Percentiles rank a stretch among this genome's conserved stretches.
phyloP scores from a whole-genome alignment of 1,140 invertebrate species.

The Chionoecetes opilio region DNA sequence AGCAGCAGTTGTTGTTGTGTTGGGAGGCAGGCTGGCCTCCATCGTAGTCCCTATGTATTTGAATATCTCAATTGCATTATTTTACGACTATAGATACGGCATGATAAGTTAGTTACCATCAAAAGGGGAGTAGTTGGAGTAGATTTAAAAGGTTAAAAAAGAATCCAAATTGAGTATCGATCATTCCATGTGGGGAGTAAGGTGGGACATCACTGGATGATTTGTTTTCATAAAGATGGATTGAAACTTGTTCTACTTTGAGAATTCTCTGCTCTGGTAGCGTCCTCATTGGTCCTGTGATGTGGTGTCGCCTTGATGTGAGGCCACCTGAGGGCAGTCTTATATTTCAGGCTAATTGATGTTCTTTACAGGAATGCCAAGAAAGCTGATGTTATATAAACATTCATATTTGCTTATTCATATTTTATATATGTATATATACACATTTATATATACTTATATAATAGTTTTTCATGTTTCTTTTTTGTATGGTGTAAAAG shows the following conservation, averaged over 20 bases:
- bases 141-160: background rate
- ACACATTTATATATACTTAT: constrained; percentile 64
- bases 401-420: constrained; percentile 60
- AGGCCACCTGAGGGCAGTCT: constrained; percentile 38
- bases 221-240: constrained; percentile 11
- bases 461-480: constrained; percentile 70
- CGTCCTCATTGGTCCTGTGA: constrained; percentile 53
- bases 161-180: background rate
- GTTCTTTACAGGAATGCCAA: constrained; percentile 77
- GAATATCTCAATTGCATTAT: constrained; percentile 51
- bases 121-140: constrained; percentile 42
- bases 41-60: constrained; percentile 54
- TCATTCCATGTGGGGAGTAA: background rate
- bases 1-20: background rate
- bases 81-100: constrained; percentile 56
- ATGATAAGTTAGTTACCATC: constrained; percentile 56
- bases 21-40: constrained; percentile 53
- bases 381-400: constrained; percentile 73
- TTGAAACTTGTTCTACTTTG: constrained; percentile 54
- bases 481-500: constrained; percentile 73
- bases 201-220: background rate
- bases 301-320: constrained; percentile 65
- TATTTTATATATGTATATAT: constrained; percentile 60
- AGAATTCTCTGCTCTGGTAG: constrained; percentile 54
- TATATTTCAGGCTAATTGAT: constrained; percentile 75